Conservation (phyloP, 2,888 invertebrate genomes). For the Sminthurinus aureus region DNA sequence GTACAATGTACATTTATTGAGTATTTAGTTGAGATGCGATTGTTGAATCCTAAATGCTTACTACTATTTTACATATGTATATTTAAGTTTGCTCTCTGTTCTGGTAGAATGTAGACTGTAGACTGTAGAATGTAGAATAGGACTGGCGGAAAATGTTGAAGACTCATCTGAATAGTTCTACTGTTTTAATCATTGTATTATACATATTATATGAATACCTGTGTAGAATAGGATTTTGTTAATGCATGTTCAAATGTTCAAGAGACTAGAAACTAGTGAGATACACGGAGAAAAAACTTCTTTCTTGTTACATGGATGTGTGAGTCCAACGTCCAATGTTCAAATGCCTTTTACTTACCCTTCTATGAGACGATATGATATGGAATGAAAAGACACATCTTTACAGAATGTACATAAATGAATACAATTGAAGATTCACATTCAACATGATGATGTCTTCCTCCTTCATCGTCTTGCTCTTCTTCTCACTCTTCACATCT, state of each 20-base stretch:
- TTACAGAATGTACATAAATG: too few species aligned
- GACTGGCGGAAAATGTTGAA: neutral
- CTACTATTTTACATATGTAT: constrained; percentile 4
- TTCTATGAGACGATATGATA: neutral
- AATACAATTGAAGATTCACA: too few species aligned
- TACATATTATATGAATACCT: too few species aligned
- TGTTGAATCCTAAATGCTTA: neutral
- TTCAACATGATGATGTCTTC: too few species aligned
- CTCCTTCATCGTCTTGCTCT: neutral
- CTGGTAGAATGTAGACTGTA: neutral
- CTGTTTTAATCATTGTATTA: neutral
- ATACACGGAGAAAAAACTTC: neutral
- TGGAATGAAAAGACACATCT: neutral
- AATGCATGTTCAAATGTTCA: neutral
- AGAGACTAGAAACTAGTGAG: neutral
- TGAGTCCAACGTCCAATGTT: neutral
- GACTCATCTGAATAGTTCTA: neutral
- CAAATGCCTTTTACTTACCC: neutral
- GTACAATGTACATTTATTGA: constrained; percentile 9
- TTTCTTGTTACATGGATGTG: neutral
- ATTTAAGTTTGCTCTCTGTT: neutral
- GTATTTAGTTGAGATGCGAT: neutral
- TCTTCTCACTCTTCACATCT: neutral
- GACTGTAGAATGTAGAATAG: neutral
- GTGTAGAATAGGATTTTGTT: neutral